Evolutionary conservation across 2,888 invertebrate species (phyloP).

Genomic region (Anthoptus insignis): DNA sequence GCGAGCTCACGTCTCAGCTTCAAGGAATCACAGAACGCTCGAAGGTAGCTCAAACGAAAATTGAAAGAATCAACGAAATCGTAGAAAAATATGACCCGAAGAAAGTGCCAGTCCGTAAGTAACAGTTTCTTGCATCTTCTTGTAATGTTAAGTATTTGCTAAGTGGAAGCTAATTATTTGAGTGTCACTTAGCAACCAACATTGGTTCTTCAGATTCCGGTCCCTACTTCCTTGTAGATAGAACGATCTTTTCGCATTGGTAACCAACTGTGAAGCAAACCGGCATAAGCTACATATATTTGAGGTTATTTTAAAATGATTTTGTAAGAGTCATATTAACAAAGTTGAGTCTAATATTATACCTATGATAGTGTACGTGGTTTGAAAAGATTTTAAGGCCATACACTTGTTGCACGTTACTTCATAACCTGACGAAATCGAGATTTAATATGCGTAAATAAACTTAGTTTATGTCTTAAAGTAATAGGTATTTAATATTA

Average conservation of each 20-base stretch:
- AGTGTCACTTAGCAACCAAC: constrained; percentile 28
- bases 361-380: too few relatives aligned
- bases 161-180: constrained; percentile 32
- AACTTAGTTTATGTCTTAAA: too few relatives aligned
- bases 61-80: constrained; percentile 90
- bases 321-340: too few relatives aligned
- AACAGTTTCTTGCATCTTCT: constrained; percentile 50
- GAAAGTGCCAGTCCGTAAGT: constrained; percentile 98
- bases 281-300: constrained; percentile 1
- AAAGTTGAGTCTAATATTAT: too few relatives aligned
- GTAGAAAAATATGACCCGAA: constrained; percentile 94
- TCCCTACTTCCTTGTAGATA: constrained; percentile 16
- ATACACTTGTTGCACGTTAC: too few relatives aligned
- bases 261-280: constrained; percentile 25
- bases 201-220: constrained; percentile 19
- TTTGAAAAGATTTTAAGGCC: too few relatives aligned
- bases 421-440: too few relatives aligned
- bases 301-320: neutral
- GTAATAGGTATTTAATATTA: too few relatives aligned
- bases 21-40: constrained; percentile 92
- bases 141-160: constrained; percentile 6
- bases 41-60: constrained; percentile 89
- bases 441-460: too few relatives aligned
- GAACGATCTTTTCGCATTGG: constrained; percentile 18
- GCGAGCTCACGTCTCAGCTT: constrained; percentile 92